Evolutionary conservation across 2,113 vertebrate species (phyloP), one percentile per base, ranked within the genome.

Genomic region (Cyprinodon variegatus): DNA sequence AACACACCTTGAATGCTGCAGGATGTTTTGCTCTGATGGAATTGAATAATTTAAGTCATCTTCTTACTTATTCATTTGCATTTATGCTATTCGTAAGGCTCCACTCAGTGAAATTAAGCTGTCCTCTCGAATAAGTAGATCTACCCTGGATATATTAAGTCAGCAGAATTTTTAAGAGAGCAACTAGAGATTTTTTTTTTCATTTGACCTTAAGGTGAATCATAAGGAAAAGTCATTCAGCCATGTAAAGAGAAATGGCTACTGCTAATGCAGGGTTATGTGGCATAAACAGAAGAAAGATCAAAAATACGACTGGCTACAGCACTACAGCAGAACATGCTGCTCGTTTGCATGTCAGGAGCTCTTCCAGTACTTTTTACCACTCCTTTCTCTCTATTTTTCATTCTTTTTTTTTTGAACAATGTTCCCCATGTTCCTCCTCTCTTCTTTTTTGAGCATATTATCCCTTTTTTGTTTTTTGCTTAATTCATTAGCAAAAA

Each of bases 231-330:
- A 89, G 76, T 83, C 88, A 89, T 87, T 90, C 85, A 93, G 79
- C 85, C 84, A 91, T 91, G 86, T 88, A 81, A 87, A 91, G 88
- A 92, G 91, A 90, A 90, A 92, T 91, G 84, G 75, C 82, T 88
- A 85, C 81, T 90, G 87, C 90, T 92, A 89, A 91, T 90, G 82
- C 75, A 72, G 79, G 86, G 79, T 38, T 79, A 79, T 83, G 88
- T 83, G 3, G 71, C 81, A 70, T 87, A 82, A 90, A 90, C 92
- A 91, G 80, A 81, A 86, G 92, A 59, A 67, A 85, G 81, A 68
- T 48, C 72, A 71, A 62, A 81, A 90, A 85, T 87, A 88, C 79
- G 85, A 74, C 87, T 39, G 40, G 81, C 74, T 90, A 86, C 41
- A 68, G 81, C 72, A 71, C 82, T 77, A 48, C 37, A 78, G 80